phyloP scores from a whole-genome alignment of 2,888 invertebrate species.

The Mechanitis mazaeus region DNA sequence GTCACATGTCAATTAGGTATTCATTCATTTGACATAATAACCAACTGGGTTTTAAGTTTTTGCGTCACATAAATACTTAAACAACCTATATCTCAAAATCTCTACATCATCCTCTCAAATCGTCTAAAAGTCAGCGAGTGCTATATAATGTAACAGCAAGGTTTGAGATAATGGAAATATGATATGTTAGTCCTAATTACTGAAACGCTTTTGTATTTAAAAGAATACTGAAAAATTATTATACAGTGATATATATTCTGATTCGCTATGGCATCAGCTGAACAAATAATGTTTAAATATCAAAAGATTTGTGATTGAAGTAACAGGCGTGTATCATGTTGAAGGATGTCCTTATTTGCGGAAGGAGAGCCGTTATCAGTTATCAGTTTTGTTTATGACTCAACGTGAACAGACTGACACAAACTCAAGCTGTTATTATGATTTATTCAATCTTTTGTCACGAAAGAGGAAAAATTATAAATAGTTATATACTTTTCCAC shows the following conservation, averaged over 20 bases:
- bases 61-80: no score
- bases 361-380: conserved; percentile 31
- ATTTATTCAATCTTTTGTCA: conserved; percentile 12
- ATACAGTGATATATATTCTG: no score
- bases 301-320: no score
- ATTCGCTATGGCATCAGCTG: conserved; percentile 2
- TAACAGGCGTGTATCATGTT: conserved; percentile 13
- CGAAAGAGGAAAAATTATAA: not conserved
- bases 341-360: conserved; percentile 35
- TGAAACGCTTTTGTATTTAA: no score
- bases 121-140: no score
- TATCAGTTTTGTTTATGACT: conserved; percentile 24
- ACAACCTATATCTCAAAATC: no score
- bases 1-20: conserved; percentile 10
- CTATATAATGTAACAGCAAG: no score
- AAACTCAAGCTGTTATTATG: not conserved
- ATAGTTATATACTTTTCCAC: not conserved
- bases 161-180: no score
- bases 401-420: not conserved
- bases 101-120: no score
- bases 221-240: no score
- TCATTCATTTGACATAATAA: not conserved
- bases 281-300: not conserved
- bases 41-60: not conserved
- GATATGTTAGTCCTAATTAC: no score